A percentile compares a stretch with the other conserved stretches of the same genome.
These are phyloP conservation scores for Callyntrura guangdongensis DNA, from an alignment of 2,888 invertebrate species.

Conservation along the genomic window DNA sequence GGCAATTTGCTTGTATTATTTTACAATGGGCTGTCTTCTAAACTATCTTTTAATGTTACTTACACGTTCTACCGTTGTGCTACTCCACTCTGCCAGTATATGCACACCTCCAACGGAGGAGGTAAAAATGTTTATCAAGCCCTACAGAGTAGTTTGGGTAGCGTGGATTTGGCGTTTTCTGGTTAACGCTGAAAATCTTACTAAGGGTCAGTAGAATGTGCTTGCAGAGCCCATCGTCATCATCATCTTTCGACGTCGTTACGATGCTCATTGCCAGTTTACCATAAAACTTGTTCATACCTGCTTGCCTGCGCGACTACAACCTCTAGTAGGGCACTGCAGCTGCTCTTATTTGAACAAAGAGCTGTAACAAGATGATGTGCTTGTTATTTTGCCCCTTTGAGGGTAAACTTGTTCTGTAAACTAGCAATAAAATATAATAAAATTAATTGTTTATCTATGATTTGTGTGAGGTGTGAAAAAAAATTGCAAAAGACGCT, in stretches of 20 bases:
- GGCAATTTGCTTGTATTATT: neutral
- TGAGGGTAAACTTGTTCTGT: constrained; percentile 26
- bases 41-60: neutral
- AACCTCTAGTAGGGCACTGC: neutral
- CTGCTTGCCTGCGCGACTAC: neutral
- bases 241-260: too few relatives aligned
- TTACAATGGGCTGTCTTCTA: too few relatives aligned
- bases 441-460: constrained; percentile 9
- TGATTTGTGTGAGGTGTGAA: constrained; percentile 23
- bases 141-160: neutral
- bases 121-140: too few relatives aligned
- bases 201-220: constrained; percentile 1
- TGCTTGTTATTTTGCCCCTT: constrained; percentile 9
- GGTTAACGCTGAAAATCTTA: constrained; percentile 25
- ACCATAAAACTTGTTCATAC: constrained; percentile 3
- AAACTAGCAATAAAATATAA: constrained; percentile 18
- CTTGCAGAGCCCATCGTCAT: neutral
- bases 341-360: constrained; percentile 6
- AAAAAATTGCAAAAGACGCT: neutral
- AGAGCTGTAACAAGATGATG: constrained; percentile 16
- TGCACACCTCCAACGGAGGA: neutral
- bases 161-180: neutral
- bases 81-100: neutral
- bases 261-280: constrained; percentile 6
- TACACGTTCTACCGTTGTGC: neutral